These are phyloP conservation scores for Gopherus evgoodei DNA, from an alignment of 2,113 vertebrate species.

Conservation along the genomic window DNA sequence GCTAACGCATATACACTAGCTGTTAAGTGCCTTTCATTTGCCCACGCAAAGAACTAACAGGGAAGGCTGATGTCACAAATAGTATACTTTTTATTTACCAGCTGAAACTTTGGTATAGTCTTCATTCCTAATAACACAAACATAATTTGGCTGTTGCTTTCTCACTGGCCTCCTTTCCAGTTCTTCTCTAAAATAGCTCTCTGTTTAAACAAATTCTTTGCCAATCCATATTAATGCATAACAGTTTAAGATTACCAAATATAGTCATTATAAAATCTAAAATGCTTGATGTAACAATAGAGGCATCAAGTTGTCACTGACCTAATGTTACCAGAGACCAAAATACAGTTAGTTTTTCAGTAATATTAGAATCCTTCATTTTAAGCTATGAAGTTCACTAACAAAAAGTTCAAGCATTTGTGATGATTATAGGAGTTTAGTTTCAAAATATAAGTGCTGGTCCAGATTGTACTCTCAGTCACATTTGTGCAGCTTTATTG, in stretches of 20 bases:
- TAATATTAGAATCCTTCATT: slow-evolving; percentile 29
- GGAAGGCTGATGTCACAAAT: slow-evolving; percentile 15
- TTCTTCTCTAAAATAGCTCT: slow-evolving; percentile 77
- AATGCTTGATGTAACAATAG: slow-evolving; percentile 71
- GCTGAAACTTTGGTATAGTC: slow-evolving; percentile 74
- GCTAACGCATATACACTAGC: neutral
- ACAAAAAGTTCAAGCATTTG: slow-evolving; percentile 20
- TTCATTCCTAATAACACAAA: slow-evolving; percentile 50
- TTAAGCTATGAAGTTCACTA: slow-evolving; percentile 32
- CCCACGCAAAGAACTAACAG: neutral
- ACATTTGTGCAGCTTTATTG: neutral
- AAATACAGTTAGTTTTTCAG: slow-evolving; percentile 55
- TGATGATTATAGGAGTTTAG: slow-evolving; percentile 32
- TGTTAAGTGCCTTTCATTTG: slow-evolving; percentile 16
- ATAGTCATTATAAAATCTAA: slow-evolving; percentile 69
- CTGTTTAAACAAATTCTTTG: slow-evolving; percentile 77
- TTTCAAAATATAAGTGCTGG: slow-evolving; percentile 33
- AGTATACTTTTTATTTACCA: slow-evolving; percentile 70
- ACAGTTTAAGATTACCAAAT: slow-evolving; percentile 72
- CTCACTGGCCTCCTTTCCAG: slow-evolving; percentile 63
- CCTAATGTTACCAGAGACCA: slow-evolving; percentile 59
- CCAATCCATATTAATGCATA: slow-evolving; percentile 73
- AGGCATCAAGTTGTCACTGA: slow-evolving; percentile 65
- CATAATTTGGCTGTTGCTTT: slow-evolving; percentile 50
- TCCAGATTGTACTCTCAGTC: slow-evolving; percentile 34